phyloP scores from a whole-genome alignment of 2,888 invertebrate species.

The Athetis lepigone region DNA sequence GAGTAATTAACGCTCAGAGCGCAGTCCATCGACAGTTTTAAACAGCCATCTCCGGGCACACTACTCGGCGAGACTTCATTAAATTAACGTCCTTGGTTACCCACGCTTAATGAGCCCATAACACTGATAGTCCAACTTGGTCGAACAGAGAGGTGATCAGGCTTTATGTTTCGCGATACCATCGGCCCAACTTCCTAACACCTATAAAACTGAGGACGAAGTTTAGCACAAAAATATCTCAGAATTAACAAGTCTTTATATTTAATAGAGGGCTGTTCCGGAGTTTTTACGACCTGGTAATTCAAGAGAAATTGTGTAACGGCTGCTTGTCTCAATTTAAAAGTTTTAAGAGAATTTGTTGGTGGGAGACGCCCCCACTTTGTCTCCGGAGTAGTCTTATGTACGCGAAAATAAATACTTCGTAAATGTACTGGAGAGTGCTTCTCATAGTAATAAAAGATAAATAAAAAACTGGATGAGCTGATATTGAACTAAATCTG shows the following conservation, averaged over 20 bases:
- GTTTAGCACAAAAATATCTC: constrained; percentile 53
- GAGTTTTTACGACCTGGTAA: constrained; percentile 59
- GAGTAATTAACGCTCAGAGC: constrained; percentile 43
- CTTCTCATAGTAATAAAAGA: constrained; percentile 12
- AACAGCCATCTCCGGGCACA: constrained; percentile 46
- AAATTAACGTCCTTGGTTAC: constrained; percentile 55
- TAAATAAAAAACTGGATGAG: constrained; percentile 20
- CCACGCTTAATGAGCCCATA: constrained; percentile 55
- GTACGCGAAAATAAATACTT: constrained; percentile 41
- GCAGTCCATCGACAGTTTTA: constrained; percentile 54
- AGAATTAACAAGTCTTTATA: constrained; percentile 61
- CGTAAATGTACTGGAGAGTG: constrained; percentile 10
- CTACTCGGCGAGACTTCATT: constrained; percentile 58
- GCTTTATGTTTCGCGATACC: constrained; percentile 56
- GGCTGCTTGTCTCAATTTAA: constrained; percentile 60
- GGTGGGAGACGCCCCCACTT: constrained; percentile 19
- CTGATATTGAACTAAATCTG: background rate
- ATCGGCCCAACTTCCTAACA: constrained; percentile 55
- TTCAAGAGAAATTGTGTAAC: constrained; percentile 59
- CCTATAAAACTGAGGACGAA: constrained; percentile 52
- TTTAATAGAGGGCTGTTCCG: constrained; percentile 55
- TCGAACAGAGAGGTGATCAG: constrained; percentile 55
- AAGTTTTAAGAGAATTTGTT: constrained; percentile 52
- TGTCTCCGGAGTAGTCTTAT: constrained; percentile 33
- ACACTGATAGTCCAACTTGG: constrained; percentile 56